phyloP scores from a whole-genome alignment of 2,113 vertebrate genomes.

The Dromas ardeola region DNA sequence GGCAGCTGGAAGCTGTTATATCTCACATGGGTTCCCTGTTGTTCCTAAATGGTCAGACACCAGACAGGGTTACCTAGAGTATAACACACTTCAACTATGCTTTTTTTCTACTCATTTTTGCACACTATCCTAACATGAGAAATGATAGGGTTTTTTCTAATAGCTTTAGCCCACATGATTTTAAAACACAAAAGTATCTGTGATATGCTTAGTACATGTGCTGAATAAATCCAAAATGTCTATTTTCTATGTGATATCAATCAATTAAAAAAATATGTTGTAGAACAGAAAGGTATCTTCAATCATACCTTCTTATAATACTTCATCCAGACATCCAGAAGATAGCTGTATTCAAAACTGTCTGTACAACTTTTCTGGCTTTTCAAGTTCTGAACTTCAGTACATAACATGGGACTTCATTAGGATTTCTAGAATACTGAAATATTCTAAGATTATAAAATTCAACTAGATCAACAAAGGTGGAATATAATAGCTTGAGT shows the following conservation, averaged over 20 bases:
- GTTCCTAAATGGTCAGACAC: background rate
- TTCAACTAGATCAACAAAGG: background rate
- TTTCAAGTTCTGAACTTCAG: background rate
- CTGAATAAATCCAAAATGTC: background rate
- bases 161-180: background rate
- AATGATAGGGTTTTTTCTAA: fast-evolving
- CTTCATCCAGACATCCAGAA: background rate
- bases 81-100: fast-evolving
- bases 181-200: background rate
- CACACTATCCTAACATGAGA: background rate
- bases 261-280: background rate
- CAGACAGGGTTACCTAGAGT: background rate
- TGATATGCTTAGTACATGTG: background rate
- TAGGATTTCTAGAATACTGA: background rate
- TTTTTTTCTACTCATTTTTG: background rate
- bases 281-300: background rate
- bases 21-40: fast-evolving
- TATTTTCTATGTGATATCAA: background rate
- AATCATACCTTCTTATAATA: background rate
- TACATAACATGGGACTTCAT: background rate
- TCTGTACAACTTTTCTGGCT: background rate
- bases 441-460: background rate
- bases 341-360: background rate
- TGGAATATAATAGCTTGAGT: background rate
- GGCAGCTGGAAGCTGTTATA: background rate